A percentile compares a stretch with the other conserved stretches of the same genome.
Conservation (phyloP, 2,113 vertebrate species). For the Donacobius atricapilla region DNA sequence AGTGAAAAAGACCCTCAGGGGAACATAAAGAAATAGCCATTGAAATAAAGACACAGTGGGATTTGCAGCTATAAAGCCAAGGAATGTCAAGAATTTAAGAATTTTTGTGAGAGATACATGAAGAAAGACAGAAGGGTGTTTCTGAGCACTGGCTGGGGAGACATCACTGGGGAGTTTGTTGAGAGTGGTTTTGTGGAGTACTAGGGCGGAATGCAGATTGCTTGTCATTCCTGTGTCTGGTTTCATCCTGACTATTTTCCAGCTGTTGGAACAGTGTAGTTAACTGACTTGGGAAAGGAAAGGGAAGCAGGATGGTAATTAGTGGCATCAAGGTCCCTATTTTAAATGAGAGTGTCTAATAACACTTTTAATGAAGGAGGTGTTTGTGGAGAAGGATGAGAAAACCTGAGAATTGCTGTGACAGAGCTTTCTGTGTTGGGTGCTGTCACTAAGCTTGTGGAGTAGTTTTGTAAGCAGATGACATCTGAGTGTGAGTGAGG, state of each 20-base stretch:
- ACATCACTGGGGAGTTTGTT: background rate
- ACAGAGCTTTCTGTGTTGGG: background rate
- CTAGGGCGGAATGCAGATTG: background rate
- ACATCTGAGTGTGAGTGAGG: background rate
- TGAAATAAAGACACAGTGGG: background rate
- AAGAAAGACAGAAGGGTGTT: background rate
- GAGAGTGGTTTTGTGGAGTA: background rate
- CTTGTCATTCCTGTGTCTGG: background rate
- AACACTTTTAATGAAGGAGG: background rate
- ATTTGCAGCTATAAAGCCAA: background rate
- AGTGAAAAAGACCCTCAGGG: background rate
- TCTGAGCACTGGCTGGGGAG: background rate
- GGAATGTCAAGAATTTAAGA: background rate
- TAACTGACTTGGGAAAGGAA: background rate
- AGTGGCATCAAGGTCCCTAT: background rate
- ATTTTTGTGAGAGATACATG: background rate
- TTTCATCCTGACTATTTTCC: background rate
- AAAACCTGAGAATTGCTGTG: background rate
- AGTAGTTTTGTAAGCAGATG: background rate
- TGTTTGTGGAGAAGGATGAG: background rate
- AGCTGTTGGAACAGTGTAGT: background rate
- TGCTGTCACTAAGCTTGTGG: background rate
- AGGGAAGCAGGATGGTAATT: background rate
- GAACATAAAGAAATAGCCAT: background rate
- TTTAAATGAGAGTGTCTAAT: background rate